phyloP scores from a whole-genome alignment of 2,797 vertebrate species.

The Alca torda region DNA sequence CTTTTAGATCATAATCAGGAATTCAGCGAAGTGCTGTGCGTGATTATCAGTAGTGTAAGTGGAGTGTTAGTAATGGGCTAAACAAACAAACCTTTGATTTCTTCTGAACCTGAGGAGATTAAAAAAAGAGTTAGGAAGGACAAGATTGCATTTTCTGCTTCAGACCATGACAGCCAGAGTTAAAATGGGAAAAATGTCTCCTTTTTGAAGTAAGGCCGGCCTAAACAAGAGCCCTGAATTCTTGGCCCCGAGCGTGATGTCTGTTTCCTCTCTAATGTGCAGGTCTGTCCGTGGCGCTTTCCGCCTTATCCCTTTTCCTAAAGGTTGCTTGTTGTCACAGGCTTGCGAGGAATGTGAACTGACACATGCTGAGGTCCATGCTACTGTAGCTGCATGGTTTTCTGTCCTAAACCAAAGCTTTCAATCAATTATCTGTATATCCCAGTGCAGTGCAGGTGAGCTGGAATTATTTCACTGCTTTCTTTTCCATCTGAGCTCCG shows the following conservation, averaged over 20 bases:
- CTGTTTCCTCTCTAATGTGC: background rate
- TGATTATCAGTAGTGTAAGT: background rate
- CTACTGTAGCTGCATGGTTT: background rate
- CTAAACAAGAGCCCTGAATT: background rate
- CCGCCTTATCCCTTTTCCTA: background rate
- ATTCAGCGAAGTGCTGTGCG: background rate
- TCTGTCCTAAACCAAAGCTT: background rate
- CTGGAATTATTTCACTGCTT: slow-evolving; percentile 55
- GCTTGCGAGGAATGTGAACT: background rate
- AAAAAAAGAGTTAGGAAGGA: background rate
- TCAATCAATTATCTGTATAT: background rate
- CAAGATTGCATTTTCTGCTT: background rate
- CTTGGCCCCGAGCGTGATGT: background rate
- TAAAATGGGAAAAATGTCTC: background rate
- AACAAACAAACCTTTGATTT: background rate
- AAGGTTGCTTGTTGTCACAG: background rate
- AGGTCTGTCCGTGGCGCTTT: background rate
- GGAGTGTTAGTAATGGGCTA: background rate
- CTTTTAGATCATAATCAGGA: background rate
- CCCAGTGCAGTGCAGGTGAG: background rate
- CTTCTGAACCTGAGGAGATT: background rate
- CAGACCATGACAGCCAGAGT: fast-evolving
- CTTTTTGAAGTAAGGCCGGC: background rate
- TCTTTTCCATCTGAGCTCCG: slow-evolving; percentile 3
- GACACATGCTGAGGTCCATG: fast-evolving